phyloP scores from a whole-genome alignment of 2,888 invertebrate genomes.

The Ormyrus rosae region DNA sequence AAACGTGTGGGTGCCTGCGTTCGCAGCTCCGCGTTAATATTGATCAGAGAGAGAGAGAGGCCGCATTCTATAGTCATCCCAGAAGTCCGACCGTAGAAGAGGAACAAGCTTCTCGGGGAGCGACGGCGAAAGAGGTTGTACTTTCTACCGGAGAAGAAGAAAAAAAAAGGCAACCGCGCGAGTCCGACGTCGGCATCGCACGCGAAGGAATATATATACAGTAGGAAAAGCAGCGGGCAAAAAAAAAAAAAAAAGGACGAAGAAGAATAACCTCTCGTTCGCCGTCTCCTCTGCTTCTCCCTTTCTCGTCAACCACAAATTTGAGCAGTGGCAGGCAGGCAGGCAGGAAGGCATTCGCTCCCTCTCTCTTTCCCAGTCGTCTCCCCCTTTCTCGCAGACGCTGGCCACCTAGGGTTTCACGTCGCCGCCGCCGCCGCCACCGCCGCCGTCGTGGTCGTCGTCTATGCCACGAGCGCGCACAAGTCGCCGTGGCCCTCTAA shows the following conservation, averaged over 20 bases:
- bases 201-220: neutral
- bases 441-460: neutral
- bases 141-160: neutral
- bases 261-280: constrained; percentile 28
- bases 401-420: constrained; percentile 52
- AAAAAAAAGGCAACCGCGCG: neutral
- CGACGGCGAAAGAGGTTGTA: neutral
- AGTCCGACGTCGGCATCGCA: neutral
- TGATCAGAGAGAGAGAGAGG: constrained; percentile 42
- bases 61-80: neutral
- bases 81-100: neutral
- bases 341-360: constrained; percentile 8
- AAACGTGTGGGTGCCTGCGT: neutral
- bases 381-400: constrained; percentile 44
- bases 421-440: constrained; percentile 19
- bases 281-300: neutral
- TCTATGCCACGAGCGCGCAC: neutral
- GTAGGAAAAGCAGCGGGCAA: neutral
- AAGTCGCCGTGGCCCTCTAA: constrained; percentile 13
- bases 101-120: neutral
- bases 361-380: constrained; percentile 33
- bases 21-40: constrained; percentile 24
- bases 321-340: constrained; percentile 27
- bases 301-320: constrained; percentile 46
- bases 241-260: constrained; percentile 18